Evolutionary conservation across 2,888 invertebrate genomes (phyloP).

Genomic region (Polymixis flavicincta): DNA sequence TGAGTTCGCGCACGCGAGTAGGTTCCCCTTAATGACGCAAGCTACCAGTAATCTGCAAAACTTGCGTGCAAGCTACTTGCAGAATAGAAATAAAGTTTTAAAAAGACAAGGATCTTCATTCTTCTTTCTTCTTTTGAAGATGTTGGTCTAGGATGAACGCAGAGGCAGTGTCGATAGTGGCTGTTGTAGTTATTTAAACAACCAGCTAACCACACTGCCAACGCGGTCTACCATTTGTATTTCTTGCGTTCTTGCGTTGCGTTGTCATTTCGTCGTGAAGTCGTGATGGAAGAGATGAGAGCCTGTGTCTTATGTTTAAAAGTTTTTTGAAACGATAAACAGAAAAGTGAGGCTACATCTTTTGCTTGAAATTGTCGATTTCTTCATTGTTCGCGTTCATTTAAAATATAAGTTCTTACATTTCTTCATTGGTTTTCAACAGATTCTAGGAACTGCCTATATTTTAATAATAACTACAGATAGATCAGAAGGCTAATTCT

Average conservation of each 20-base stretch:
- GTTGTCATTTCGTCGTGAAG: neutral
- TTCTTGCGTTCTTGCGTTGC: conserved; percentile 52
- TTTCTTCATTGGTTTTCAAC: neutral
- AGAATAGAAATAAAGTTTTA: neutral
- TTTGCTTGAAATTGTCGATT: conserved; percentile 2
- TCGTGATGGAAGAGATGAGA: conserved; percentile 29
- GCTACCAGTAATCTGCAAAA: neutral
- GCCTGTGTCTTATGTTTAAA: conserved; percentile 44
- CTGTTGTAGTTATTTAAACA: conserved; percentile 95
- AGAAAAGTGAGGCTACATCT: conserved; percentile 45
- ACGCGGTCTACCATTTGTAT: conserved; percentile 91
- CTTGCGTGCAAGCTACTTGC: conserved; percentile 13
- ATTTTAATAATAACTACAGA: neutral
- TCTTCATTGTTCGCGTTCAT: neutral
- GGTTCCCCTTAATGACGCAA: neutral
- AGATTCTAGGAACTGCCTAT: neutral
- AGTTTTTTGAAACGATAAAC: conserved; percentile 14
- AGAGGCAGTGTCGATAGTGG: conserved; percentile 98
- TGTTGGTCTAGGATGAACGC: conserved; percentile 89
- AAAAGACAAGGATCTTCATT: neutral
- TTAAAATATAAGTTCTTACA: neutral
- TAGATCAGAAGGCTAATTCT: no score
- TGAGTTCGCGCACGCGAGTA: no score
- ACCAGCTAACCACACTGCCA: conserved; percentile 99
- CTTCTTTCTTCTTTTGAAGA: conserved; percentile 18